Evolutionary conservation across 2,888 invertebrate genomes (phyloP).

Genomic region (Oasisia sp.): DNA sequence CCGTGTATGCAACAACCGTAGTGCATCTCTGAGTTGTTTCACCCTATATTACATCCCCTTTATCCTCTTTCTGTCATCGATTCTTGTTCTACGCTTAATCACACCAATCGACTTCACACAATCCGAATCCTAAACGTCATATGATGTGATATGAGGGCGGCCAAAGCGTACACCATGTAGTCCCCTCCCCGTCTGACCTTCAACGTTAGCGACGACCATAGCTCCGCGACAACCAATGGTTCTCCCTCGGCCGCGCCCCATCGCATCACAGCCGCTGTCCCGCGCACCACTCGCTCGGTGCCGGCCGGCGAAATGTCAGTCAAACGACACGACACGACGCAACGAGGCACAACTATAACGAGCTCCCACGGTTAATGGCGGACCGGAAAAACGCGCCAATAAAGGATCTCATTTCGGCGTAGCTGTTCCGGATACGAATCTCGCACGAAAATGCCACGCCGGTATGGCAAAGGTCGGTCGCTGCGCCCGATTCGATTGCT

Average conservation of each 20-base stretch:
- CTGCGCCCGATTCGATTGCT: neutral
- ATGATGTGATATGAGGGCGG: neutral
- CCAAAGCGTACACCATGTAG: too few species aligned
- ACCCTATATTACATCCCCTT: neutral
- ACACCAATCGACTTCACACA: neutral
- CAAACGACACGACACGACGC: neutral
- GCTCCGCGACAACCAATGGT: neutral
- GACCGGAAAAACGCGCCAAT: neutral
- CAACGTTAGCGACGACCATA: neutral
- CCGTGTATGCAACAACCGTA: neutral
- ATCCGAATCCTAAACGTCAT: neutral
- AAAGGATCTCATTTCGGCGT: neutral
- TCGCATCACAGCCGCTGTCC: neutral
- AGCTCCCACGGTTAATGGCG: neutral
- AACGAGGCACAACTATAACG: neutral
- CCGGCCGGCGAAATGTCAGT: neutral
- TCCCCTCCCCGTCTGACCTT: neutral
- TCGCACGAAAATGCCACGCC: neutral
- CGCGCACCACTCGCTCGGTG: neutral
- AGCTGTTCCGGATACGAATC: neutral
- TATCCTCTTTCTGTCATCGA: neutral
- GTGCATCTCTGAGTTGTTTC: neutral
- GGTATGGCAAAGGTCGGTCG: conserved; percentile 13
- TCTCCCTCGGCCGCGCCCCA: neutral
- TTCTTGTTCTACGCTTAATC: neutral